Evolutionary conservation across 2,797 vertebrate species (phyloP).

Genomic region (Centropyge bicolor): DNA sequence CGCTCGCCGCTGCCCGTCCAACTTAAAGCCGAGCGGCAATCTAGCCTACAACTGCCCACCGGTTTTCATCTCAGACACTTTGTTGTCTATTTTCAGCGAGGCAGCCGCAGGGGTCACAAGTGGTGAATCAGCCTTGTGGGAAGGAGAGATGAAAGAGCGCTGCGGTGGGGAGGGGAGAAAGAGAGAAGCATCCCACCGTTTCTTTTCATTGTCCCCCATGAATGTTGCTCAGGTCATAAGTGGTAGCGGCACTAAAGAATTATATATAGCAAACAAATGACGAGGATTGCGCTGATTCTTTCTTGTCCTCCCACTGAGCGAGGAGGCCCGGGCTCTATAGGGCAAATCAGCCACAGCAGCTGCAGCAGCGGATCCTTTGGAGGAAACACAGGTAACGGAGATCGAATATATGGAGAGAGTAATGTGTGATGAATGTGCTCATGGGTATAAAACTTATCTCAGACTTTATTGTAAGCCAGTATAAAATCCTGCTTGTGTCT

Average conservation of each 20-base stretch:
- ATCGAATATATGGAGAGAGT: constrained; percentile 38
- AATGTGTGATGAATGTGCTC: constrained; percentile 50
- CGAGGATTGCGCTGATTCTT: constrained; percentile 45
- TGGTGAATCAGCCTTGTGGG: constrained; percentile 82
- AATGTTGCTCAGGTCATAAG: constrained; percentile 68
- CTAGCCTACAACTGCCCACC: constrained; percentile 63
- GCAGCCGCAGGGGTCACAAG: constrained; percentile 74
- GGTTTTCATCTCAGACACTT: constrained; percentile 79
- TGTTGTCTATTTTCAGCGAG: constrained; percentile 81
- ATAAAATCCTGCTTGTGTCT: not conserved
- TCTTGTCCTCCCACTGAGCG: constrained; percentile 67
- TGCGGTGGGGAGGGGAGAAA: constrained; percentile 55
- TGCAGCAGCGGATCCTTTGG: constrained; percentile 34
- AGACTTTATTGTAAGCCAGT: constrained; percentile 29
- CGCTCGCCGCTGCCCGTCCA: constrained; percentile 39
- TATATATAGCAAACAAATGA: constrained; percentile 78
- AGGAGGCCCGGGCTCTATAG: constrained; percentile 49
- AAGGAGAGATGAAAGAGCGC: constrained; percentile 77
- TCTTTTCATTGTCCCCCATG: constrained; percentile 77
- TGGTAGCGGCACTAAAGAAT: constrained; percentile 58
- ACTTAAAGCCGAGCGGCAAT: constrained; percentile 53
- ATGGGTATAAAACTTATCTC: constrained; percentile 40
- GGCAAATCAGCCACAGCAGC: constrained; percentile 57
- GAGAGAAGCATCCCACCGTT: constrained; percentile 72
- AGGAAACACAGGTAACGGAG: constrained; percentile 52